phyloP scores from a whole-genome alignment of 2,113 vertebrate species.

The Gyps fulvus region DNA sequence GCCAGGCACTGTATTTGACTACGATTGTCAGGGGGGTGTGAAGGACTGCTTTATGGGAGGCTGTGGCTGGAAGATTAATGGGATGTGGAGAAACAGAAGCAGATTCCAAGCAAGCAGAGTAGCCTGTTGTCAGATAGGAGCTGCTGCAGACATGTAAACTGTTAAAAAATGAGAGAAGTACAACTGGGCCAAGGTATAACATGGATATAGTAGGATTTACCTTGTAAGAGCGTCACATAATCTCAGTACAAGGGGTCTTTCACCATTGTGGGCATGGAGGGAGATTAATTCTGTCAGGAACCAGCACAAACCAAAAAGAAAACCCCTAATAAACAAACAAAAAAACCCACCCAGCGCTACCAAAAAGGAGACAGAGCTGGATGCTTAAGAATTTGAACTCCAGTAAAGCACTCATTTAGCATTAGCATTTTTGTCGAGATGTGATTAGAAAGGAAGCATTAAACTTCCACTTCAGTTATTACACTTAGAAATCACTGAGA shows the following conservation, averaged over 20 bases:
- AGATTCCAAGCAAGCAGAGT: background rate
- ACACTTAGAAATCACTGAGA: background rate
- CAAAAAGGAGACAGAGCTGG: background rate
- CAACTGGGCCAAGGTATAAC: background rate
- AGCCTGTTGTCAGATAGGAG: background rate
- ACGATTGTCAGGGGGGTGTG: background rate
- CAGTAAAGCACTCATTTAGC: background rate
- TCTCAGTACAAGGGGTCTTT: background rate
- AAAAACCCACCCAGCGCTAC: background rate
- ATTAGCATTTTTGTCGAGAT: background rate
- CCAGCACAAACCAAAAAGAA: background rate
- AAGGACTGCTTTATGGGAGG: background rate
- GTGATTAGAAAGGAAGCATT: background rate
- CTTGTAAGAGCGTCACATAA: background rate
- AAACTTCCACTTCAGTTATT: background rate
- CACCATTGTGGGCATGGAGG: background rate
- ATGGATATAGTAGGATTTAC: background rate
- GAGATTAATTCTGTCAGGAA: background rate
- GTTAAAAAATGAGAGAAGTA: background rate
- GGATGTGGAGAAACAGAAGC: background rate
- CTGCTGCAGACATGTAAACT: background rate
- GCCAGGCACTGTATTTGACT: accelerated
- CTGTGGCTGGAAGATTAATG: background rate
- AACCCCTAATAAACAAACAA: background rate
- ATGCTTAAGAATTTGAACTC: background rate